These are phyloP conservation scores for Littorina saxatilis DNA, from an alignment of 1,140 invertebrate genomes.

Conservation along the genomic window DNA sequence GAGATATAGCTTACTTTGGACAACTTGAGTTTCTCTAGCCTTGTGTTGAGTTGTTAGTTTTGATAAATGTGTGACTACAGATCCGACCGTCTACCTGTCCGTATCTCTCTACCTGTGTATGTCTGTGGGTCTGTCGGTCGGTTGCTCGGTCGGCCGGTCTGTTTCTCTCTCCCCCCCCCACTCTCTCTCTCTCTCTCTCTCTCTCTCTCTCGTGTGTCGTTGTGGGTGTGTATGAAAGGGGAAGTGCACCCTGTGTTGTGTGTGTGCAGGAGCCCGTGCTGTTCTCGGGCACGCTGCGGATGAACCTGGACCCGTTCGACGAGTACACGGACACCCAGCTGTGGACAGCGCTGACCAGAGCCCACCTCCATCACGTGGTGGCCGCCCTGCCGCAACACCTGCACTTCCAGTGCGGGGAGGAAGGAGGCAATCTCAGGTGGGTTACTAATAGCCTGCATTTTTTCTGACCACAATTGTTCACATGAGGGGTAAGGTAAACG, in stretches of 20 bases:
- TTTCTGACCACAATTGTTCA: too few relatives aligned
- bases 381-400: slow-evolving; percentile 61
- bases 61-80: background rate
- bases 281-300: slow-evolving; percentile 87
- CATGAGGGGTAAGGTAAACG: too few relatives aligned
- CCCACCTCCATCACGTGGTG: slow-evolving; percentile 73
- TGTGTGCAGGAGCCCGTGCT: slow-evolving; percentile 82
- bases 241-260: background rate
- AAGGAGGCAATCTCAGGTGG: background rate
- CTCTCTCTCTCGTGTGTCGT: too few relatives aligned
- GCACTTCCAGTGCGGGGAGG: slow-evolving; percentile 71
- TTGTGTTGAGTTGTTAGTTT: background rate
- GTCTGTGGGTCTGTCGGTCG: background rate
- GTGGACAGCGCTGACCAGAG: slow-evolving; percentile 87
- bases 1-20: too few relatives aligned
- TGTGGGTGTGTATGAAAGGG: background rate
- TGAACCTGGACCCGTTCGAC: slow-evolving; percentile 92
- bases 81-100: background rate
- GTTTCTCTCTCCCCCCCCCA: too few relatives aligned
- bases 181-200: too few relatives aligned
- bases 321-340: slow-evolving; percentile 82
- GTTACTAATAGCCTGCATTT: background rate
- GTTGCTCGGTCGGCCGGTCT: too few relatives aligned
- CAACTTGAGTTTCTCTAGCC: too few relatives aligned
- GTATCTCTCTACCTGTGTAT: background rate